A percentile compares a stretch with the other conserved stretches of the same genome.
phyloP scores from a whole-genome alignment of 2,113 vertebrate genomes.

The Athene cunicularia region DNA sequence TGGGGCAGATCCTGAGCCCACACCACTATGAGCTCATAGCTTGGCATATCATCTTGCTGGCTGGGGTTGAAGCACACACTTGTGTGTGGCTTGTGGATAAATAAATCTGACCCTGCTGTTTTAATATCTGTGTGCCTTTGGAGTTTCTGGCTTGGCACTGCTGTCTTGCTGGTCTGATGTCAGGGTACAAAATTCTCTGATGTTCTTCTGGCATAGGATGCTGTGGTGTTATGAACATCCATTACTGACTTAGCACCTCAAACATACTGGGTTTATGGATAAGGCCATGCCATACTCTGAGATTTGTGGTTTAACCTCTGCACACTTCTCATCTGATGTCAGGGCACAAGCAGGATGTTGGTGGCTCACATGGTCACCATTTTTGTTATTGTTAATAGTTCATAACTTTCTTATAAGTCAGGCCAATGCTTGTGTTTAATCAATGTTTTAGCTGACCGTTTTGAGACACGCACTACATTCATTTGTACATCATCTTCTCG shows the following conservation, averaged over 20 bases:
- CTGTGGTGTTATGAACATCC: neutral
- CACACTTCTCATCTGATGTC: neutral
- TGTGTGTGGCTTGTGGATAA: neutral
- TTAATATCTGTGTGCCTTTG: neutral
- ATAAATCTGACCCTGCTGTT: conserved; percentile 3
- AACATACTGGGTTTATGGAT: neutral
- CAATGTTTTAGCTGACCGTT: neutral
- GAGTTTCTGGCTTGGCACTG: neutral
- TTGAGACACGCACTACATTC: neutral
- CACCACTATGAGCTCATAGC: neutral
- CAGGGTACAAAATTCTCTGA: neutral
- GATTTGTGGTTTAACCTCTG: neutral
- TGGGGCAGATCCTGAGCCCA: neutral
- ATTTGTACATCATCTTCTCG: neutral
- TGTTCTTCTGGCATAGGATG: neutral
- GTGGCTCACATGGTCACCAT: neutral
- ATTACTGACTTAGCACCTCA: neutral
- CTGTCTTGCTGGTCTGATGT: neutral
- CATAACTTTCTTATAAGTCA: neutral
- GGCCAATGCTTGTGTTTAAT: neutral
- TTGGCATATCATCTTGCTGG: neutral
- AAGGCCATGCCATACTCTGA: neutral
- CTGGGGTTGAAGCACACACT: neutral
- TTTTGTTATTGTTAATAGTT: neutral
- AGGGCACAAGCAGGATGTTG: neutral